These are phyloP conservation scores for Rotaria magnacalcarata DNA, from an alignment of 2,888 invertebrate species.

Conservation along the genomic window DNA sequence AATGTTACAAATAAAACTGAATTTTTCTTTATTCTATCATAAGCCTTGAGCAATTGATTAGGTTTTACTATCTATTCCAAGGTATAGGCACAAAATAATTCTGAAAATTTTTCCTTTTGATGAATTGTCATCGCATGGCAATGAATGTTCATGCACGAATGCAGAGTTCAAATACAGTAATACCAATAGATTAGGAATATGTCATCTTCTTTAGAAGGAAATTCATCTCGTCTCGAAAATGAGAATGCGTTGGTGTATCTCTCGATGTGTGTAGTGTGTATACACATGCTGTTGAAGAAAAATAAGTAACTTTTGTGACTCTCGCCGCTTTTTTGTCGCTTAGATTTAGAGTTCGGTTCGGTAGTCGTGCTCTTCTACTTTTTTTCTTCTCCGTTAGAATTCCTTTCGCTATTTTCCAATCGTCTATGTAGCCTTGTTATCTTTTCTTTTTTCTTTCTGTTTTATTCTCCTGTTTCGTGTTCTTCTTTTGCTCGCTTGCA, in stretches of 20 bases:
- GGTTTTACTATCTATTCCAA: too few relatives aligned
- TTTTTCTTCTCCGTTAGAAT: not conserved
- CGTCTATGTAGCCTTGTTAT: constrained; percentile 18
- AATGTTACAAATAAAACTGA: too few relatives aligned
- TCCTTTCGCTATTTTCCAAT: not conserved
- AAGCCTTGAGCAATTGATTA: too few relatives aligned
- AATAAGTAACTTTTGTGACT: not conserved
- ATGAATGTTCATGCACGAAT: not conserved
- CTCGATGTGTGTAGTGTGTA: not conserved
- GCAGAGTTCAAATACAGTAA: not conserved
- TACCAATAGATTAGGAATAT: not conserved
- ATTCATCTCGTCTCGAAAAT: not conserved
- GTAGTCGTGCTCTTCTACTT: not conserved
- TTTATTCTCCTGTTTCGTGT: not conserved
- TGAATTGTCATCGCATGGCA: not conserved
- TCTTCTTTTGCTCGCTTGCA: not conserved
- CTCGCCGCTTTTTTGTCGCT: not conserved
- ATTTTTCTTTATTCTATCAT: too few relatives aligned
- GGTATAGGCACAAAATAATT: too few relatives aligned
- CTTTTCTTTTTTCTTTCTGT: not conserved
- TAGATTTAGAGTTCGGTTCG: constrained; percentile 14
- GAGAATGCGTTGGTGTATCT: not conserved
- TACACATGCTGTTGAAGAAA: not conserved
- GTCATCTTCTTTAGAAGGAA: not conserved
- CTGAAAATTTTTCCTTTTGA: too few relatives aligned